A percentile compares a stretch with the other conserved stretches of the same genome.
Conservation (phyloP, 2,113 vertebrate genomes). For the Catharus fuscescens region DNA sequence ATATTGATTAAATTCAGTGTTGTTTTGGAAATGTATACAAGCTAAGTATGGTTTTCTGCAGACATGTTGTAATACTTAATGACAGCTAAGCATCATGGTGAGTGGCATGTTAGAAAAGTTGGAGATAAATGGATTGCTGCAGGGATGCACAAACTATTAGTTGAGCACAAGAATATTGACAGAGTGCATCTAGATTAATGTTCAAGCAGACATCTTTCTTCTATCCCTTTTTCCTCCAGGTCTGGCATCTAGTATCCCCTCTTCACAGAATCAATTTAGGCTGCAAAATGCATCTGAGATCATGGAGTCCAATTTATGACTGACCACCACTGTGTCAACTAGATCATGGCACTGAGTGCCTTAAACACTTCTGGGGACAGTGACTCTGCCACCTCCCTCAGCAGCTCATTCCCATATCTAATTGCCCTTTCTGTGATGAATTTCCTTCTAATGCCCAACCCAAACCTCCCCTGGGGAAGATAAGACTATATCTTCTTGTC, state of each 20-base stretch:
- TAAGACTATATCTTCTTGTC: not conserved
- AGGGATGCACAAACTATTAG: not conserved
- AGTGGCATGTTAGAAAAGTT: not conserved
- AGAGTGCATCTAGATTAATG: not conserved
- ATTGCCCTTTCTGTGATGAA: rapidly evolving
- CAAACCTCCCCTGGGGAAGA: rapidly evolving
- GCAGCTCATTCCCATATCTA: not conserved
- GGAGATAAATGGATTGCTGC: not conserved
- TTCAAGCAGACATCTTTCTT: not conserved
- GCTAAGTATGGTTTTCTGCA: not conserved
- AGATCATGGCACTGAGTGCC: not conserved
- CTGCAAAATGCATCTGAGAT: not conserved
- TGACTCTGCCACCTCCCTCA: not conserved
- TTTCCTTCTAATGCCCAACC: not conserved
- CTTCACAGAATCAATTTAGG: not conserved
- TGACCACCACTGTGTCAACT: not conserved
- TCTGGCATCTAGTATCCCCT: not conserved
- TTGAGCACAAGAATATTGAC: not conserved
- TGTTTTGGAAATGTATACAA: not conserved
- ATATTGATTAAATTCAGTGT: not conserved
- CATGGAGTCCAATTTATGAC: not conserved
- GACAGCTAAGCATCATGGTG: not conserved
- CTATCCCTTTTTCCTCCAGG: not conserved
- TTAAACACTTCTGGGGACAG: not conserved
- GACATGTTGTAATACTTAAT: not conserved